Evolutionary conservation across 2,113 vertebrate species (phyloP).

Genomic region (Cyanocitta stelleri): DNA sequence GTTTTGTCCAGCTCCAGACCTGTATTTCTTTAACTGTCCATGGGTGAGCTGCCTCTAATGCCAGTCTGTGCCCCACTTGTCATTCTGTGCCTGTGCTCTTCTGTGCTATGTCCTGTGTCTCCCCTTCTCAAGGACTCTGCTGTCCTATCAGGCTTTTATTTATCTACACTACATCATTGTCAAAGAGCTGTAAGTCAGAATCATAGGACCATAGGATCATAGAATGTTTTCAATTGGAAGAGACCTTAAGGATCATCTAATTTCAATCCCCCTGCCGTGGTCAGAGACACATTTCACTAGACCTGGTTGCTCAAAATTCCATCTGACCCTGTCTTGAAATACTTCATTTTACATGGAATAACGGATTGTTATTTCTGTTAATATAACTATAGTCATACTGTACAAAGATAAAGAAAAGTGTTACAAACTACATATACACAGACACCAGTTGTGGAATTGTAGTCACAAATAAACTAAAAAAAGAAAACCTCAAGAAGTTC

Average conservation of each 20-base stretch:
- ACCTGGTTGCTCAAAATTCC: not conserved
- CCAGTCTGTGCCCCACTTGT: not conserved
- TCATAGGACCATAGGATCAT: not conserved
- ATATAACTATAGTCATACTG: not conserved
- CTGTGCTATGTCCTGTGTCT: not conserved
- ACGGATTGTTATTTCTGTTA: not conserved
- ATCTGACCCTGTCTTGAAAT: accelerated
- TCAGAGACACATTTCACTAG: not conserved
- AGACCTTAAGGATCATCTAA: not conserved
- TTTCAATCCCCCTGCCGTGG: not conserved
- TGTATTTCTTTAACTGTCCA: not conserved
- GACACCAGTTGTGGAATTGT: not conserved
- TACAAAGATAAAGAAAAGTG: not conserved
- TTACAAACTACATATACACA: not conserved
- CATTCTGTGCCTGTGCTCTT: not conserved
- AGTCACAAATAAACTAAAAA: not conserved
- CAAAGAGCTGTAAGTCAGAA: not conserved
- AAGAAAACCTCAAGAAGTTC: not conserved
- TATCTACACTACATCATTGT: not conserved
- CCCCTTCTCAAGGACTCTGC: not conserved
- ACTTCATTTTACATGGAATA: not conserved
- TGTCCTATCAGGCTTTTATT: not conserved
- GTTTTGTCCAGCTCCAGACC: not conserved
- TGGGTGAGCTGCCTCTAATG: not conserved
- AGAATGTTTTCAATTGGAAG: not conserved